A percentile compares a stretch with the other conserved stretches of the same genome.
phyloP scores from a whole-genome alignment of 2,113 vertebrate species.

The Dromaius novaehollandiae region DNA sequence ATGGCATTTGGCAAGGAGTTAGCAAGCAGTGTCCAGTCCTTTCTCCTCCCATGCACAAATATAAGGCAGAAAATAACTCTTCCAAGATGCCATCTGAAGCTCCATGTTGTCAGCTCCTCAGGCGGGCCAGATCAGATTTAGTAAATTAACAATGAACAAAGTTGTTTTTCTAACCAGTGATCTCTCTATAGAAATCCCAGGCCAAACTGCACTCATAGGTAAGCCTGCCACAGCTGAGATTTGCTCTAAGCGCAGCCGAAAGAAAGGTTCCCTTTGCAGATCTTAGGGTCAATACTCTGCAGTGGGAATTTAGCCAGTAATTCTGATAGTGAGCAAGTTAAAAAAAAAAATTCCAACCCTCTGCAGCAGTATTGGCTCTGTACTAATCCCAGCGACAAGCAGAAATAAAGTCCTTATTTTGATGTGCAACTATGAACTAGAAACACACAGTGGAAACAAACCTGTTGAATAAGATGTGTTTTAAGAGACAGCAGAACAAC shows the following conservation, averaged over 20 bases:
- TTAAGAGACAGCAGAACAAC: not conserved
- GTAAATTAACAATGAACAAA: not conserved
- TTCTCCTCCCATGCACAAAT: not conserved
- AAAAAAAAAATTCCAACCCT: not conserved
- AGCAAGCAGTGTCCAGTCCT: not conserved
- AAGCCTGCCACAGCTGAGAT: not conserved
- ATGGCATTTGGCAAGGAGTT: not conserved
- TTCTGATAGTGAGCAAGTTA: not conserved
- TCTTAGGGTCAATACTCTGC: not conserved
- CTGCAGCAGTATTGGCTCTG: not conserved
- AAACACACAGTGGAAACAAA: not conserved
- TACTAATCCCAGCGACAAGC: not conserved
- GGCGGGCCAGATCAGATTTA: not conserved
- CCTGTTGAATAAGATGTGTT: not conserved
- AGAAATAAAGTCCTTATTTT: not conserved
- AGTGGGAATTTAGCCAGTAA: not conserved
- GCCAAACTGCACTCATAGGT: accelerated
- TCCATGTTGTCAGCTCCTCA: not conserved
- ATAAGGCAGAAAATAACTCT: not conserved
- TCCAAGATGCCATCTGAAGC: not conserved
- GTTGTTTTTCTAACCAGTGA: not conserved
- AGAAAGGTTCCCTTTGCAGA: not conserved
- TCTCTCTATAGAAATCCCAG: not conserved
- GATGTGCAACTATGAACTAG: not conserved
- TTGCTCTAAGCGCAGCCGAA: not conserved